A percentile compares a stretch with the other conserved stretches of the same genome.
These are phyloP conservation scores for Scotopteryx bipunctaria DNA, from an alignment of 2,888 invertebrate species.

Conservation along the genomic window DNA sequence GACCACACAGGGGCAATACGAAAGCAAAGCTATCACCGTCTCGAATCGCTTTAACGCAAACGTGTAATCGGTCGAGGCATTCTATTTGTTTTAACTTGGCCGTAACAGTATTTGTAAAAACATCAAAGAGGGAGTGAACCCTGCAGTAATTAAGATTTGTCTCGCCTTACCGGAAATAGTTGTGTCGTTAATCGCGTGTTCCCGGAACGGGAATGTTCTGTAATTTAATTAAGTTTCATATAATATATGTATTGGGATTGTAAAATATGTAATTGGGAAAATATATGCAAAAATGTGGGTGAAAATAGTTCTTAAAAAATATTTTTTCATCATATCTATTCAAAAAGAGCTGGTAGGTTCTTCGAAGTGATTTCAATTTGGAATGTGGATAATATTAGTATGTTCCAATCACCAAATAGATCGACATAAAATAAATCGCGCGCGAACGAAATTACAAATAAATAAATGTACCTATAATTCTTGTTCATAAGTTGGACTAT, in stretches of 20 bases:
- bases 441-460: too few species aligned
- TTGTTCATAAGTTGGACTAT: too few species aligned
- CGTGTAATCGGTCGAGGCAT: slow-evolving; percentile 77
- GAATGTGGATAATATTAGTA: too few species aligned
- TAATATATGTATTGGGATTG: background rate
- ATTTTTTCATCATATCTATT: too few species aligned
- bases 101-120: slow-evolving; percentile 80
- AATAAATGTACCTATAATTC: too few species aligned
- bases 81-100: slow-evolving; percentile 82
- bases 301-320: too few species aligned
- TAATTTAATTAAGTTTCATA: slow-evolving; percentile 20
- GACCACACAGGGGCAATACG: slow-evolving; percentile 77
- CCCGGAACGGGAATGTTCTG: slow-evolving; percentile 56
- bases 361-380: too few species aligned
- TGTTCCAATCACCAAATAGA: too few species aligned
- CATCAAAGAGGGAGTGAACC: slow-evolving; percentile 80
- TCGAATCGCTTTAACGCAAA: slow-evolving; percentile 80
- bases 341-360: too few species aligned
- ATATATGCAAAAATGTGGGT: too few species aligned
- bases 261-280: too few species aligned
- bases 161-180: slow-evolving; percentile 81
- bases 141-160: slow-evolving; percentile 81
- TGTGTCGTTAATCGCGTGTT: slow-evolving; percentile 78
- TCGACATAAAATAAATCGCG: too few species aligned
- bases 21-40: slow-evolving; percentile 74